phyloP scores from a whole-genome alignment of 2,888 invertebrate species.

The Pandemis cinnamomeana region DNA sequence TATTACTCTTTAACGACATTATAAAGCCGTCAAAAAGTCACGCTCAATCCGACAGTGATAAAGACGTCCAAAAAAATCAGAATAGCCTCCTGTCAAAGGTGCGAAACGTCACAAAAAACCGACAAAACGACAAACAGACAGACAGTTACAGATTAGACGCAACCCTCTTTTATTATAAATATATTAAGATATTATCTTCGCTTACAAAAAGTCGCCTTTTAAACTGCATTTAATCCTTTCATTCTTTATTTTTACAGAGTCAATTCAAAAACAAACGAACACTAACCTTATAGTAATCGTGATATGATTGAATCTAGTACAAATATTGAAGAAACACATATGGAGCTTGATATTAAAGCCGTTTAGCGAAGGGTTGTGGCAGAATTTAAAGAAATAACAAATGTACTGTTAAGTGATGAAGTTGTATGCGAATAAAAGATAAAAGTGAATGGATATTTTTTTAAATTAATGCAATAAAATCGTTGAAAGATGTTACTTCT shows the following conservation, averaged over 20 bases:
- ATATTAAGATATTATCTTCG: constrained; percentile 81
- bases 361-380: constrained; percentile 38
- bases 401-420: constrained; percentile 22
- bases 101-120: constrained; percentile 67
- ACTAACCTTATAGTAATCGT: constrained; percentile 14
- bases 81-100: constrained; percentile 71
- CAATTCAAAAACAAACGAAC: neutral
- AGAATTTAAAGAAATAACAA: constrained; percentile 29
- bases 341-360: constrained; percentile 12
- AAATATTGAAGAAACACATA: constrained; percentile 5
- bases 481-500: constrained; percentile 67
- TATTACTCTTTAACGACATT: constrained; percentile 15
- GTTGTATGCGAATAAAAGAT: neutral
- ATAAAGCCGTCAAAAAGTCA: constrained; percentile 29
- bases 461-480: constrained; percentile 49
- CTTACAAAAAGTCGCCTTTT: constrained; percentile 69
- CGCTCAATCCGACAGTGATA: constrained; percentile 36
- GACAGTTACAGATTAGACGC: constrained; percentile 82
- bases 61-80: constrained; percentile 44
- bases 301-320: neutral
- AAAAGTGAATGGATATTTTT: constrained; percentile 30
- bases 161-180: constrained; percentile 76
- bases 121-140: constrained; percentile 60
- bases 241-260: constrained; percentile 51
- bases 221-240: constrained; percentile 74